phyloP scores from a whole-genome alignment of 2,888 invertebrate species.

The Galerucella calmariensis region DNA sequence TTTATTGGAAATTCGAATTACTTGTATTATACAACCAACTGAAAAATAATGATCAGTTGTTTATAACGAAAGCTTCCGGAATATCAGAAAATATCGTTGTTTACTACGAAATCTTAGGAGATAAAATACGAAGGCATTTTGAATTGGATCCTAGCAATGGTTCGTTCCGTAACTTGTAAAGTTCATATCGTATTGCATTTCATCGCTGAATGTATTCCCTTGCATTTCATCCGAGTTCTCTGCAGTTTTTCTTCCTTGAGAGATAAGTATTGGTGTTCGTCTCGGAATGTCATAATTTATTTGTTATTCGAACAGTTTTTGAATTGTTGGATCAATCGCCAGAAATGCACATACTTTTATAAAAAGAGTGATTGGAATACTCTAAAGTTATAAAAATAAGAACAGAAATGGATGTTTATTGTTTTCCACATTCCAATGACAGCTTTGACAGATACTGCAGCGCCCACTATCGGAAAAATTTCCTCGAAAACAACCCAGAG shows the following conservation, averaged over 20 bases:
- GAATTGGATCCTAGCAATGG: conserved; percentile 38
- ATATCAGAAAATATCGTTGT: conserved; percentile 24
- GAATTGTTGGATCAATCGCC: too few relatives aligned
- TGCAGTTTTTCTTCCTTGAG: neutral
- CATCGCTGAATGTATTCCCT: conserved; percentile 6
- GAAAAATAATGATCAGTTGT: neutral
- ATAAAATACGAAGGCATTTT: conserved; percentile 38
- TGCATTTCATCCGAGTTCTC: conserved; percentile 24
- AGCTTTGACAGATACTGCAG: too few relatives aligned
- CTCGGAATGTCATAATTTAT: conserved; percentile 1
- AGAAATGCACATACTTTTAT: too few relatives aligned
- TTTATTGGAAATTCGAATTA: too few relatives aligned
- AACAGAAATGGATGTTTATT: too few relatives aligned
- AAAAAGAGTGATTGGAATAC: too few relatives aligned
- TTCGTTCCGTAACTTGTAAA: conserved; percentile 48
- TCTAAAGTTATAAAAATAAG: too few relatives aligned
- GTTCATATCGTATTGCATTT: conserved; percentile 32
- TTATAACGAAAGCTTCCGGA: neutral
- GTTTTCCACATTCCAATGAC: too few relatives aligned
- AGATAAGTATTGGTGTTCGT: neutral
- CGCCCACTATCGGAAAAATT: too few relatives aligned
- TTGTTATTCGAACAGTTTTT: neutral
- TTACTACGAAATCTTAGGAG: conserved; percentile 31
- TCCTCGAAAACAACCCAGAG: too few relatives aligned
- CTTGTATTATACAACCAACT: too few relatives aligned